Evolutionary conservation across 2,888 invertebrate genomes (phyloP), one percentile per base, ranked within the genome.

Genomic region (Boloria selene): DNA sequence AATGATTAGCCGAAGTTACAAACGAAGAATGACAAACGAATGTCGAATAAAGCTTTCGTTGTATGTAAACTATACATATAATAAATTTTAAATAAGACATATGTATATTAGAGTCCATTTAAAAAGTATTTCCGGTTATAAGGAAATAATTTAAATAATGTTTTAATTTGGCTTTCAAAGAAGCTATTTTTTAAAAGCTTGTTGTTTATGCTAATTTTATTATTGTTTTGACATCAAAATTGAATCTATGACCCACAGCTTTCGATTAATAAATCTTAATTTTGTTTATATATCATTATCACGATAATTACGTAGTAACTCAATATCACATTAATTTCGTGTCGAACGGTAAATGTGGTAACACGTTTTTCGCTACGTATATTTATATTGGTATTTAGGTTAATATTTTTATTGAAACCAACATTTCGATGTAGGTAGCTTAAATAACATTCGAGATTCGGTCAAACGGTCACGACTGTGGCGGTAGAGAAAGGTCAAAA

Each of bases 371-470:
- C 31, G 17, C 38, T 26, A 53, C 14, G 22, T 55, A 31, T 22
- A 47, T 49, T 59, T 61, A 45, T 50, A 54, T 58, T 54, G 63
- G 67, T 65, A 72, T 71, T 68, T 54, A 56, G 67, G 68, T 67
- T 71, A 69, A 71, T 67, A 60, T 58, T 67, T 65, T 67, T 58
- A 69, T 67, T 64, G 18, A 64, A 51, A 58, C 51, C 26, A n/a
- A 56, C 56, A 45, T 49, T 67, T 66, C 53, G 60, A 51, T 61
- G 44, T 44, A 22, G 53, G 44, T 44, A 22, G 53, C 50, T 58
- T 13, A 58, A 65, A 67, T 64, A 52, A 61, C 53, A 42, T 60
- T 52, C 67, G 65, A 53, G 56, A 62, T 59, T 59, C 51, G 65
- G 61, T 56, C 56, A 60, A 62, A 62, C 45, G 63, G 58, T 58